Evolutionary conservation across 2,113 vertebrate genomes (phyloP).

Genomic region (Lepidothrix coronata): DNA sequence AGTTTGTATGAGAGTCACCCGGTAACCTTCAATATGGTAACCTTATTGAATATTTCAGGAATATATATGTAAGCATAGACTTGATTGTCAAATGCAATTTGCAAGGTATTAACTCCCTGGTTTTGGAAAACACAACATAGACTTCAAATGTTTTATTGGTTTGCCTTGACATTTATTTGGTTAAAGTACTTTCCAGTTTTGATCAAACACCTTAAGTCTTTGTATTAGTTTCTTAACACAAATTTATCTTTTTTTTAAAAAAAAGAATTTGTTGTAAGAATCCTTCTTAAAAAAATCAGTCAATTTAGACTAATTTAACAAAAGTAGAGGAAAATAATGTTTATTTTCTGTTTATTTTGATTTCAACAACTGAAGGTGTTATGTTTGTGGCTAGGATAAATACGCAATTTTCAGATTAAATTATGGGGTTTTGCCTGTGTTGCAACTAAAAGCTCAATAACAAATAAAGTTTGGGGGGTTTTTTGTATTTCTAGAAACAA

Average conservation of each 20-base stretch:
- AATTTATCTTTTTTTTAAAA: background rate
- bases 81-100: background rate
- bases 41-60: background rate
- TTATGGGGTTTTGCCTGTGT: background rate
- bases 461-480: too few species aligned
- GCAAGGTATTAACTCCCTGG: background rate
- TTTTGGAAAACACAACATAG: background rate
- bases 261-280: background rate
- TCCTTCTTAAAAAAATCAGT: background rate
- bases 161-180: background rate
- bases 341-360: background rate
- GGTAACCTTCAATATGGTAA: background rate
- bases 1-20: background rate
- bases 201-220: background rate
- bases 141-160: background rate
- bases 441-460: too few species aligned
- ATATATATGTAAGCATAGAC: background rate
- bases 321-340: background rate
- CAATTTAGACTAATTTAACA: background rate
- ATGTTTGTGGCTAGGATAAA: background rate
- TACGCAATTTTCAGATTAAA: background rate
- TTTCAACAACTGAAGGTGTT: background rate
- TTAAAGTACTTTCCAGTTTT: background rate
- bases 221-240: background rate
- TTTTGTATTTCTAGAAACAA: background rate